Evolutionary conservation across 2,888 invertebrate species (phyloP).

Genomic region (Ligdia adustata): DNA sequence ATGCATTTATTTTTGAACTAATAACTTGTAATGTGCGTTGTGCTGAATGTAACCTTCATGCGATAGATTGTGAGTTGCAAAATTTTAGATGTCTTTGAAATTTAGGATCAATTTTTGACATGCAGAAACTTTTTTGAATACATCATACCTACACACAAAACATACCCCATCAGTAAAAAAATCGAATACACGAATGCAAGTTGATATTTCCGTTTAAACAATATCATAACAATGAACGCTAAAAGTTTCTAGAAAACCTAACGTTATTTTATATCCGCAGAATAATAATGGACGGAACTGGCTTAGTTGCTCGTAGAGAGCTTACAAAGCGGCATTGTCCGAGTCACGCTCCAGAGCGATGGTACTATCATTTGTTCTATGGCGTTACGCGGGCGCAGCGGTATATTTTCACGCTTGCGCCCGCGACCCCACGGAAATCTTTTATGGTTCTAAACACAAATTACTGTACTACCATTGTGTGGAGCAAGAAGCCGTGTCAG

Average conservation of each 20-base stretch:
- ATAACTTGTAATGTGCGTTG: constrained; percentile 16
- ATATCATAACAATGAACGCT: too few species aligned
- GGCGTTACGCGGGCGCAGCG: constrained; percentile 48
- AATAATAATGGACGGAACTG: constrained; percentile 1
- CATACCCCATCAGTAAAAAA: too few species aligned
- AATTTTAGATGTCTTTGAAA: too few species aligned
- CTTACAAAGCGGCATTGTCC: constrained; percentile 25
- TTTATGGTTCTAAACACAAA: constrained; percentile 44
- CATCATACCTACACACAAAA: too few species aligned
- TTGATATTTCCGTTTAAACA: too few species aligned
- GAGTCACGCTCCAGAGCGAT: constrained; percentile 35
- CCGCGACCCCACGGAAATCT: constrained; percentile 45
- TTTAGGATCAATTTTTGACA: too few species aligned
- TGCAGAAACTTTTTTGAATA: too few species aligned
- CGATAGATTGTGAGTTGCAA: too few species aligned
- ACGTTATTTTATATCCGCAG: background rate
- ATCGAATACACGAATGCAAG: too few species aligned
- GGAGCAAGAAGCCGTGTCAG: constrained; percentile 59
- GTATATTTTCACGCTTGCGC: constrained; percentile 54
- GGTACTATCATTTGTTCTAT: too few species aligned
- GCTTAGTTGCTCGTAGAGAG: constrained; percentile 4
- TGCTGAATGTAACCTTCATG: constrained; percentile 19
- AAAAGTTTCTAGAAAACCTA: too few species aligned
- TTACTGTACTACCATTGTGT: constrained; percentile 59
- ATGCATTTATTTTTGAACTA: constrained; percentile 17